Conservation (phyloP, 2,888 invertebrate genomes). For the Drosophila antonietae region DNA sequence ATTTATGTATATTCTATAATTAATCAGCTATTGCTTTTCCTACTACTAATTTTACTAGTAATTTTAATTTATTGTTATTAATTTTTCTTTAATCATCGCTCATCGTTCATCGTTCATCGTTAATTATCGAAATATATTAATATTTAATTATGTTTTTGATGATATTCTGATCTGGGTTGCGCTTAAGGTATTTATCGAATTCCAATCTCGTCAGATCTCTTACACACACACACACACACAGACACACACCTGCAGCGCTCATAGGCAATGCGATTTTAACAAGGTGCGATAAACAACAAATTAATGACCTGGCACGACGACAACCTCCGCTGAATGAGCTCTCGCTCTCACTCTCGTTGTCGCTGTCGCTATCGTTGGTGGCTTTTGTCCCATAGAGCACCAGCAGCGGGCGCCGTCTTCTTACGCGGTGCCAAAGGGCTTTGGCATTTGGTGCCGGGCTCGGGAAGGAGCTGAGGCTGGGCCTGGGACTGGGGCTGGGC, state of each 20-base stretch:
- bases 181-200: slow-evolving; percentile 45
- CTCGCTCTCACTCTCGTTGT: not conserved
- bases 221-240: not conserved
- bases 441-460: slow-evolving; percentile 12
- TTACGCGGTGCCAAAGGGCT: slow-evolving; percentile 35
- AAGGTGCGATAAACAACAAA: slow-evolving; percentile 84
- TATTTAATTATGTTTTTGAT: not conserved
- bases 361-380: not conserved
- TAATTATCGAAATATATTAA: not conserved
- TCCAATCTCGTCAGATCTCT: slow-evolving; percentile 17
- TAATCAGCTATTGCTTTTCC: too few relatives aligned
- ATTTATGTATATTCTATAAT: too few relatives aligned
- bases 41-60: not conserved
- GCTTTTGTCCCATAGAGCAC: slow-evolving; percentile 52
- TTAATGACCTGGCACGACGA: slow-evolving; percentile 80
- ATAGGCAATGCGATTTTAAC: slow-evolving; percentile 80
- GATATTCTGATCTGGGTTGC: not conserved
- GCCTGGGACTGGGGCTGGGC: not conserved
- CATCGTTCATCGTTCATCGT: too few relatives aligned
- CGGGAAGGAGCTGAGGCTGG: too few relatives aligned
- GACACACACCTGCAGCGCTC: slow-evolving; percentile 8
- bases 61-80: not conserved
- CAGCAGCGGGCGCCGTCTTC: slow-evolving; percentile 63
- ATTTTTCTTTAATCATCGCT: not conserved
- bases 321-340: slow-evolving; percentile 54